A percentile compares a stretch with the other conserved stretches of the same genome.
These are phyloP conservation scores for Agrilus planipennis DNA, from an alignment of 1,140 invertebrate species.

Conservation along the genomic window DNA sequence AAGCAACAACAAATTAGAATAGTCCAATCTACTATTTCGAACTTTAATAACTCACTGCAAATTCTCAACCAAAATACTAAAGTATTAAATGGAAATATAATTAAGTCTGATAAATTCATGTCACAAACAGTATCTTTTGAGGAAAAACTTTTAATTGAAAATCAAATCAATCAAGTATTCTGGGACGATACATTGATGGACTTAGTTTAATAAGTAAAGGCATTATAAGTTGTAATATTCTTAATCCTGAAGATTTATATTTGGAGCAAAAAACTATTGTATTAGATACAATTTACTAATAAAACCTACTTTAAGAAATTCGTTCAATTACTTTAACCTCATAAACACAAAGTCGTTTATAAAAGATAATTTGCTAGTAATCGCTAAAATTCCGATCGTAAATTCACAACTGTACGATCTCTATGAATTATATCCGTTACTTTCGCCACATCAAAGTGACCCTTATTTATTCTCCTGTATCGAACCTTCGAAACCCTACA, in stretches of 20 bases:
- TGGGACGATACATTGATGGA: too few relatives aligned
- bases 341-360: neutral
- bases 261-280: neutral
- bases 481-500: neutral
- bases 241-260: slow-evolving; percentile 1
- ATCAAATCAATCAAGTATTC: too few relatives aligned
- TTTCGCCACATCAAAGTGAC: neutral
- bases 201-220: neutral
- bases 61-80: neutral
- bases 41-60: slow-evolving; percentile 10
- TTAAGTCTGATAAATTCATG: slow-evolving; percentile 7
- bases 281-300: slow-evolving; percentile 1
- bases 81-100: slow-evolving; percentile 1
- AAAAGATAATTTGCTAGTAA: neutral
- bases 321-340: neutral
- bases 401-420: neutral
- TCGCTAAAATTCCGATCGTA: neutral
- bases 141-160: slow-evolving; percentile 8
- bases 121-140: slow-evolving; percentile 4
- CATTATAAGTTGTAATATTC: neutral
- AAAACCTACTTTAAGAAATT: slow-evolving; percentile 1
- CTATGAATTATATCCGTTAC: slow-evolving; percentile 1
- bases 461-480: neutral
- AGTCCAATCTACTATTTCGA: slow-evolving; percentile 13
- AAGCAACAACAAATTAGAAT: slow-evolving; percentile 16